Evolutionary conservation across 2,888 invertebrate species (phyloP).

Genomic region (Limnephilus auricula): DNA sequence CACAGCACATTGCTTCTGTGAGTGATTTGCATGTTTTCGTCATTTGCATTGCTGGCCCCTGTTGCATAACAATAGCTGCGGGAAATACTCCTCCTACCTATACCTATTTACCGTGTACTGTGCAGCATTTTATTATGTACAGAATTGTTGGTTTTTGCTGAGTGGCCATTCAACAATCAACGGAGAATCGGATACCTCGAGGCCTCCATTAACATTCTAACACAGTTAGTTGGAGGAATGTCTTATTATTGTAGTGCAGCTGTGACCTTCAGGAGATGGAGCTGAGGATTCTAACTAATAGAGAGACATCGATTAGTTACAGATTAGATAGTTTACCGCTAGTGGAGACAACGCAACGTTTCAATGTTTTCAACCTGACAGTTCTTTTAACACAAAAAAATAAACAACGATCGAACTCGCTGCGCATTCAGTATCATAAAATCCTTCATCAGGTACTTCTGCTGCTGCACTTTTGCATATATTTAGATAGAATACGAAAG

Average conservation of each 20-base stretch:
- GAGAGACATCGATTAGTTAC: background rate
- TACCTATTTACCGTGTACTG: background rate
- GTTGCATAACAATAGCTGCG: background rate
- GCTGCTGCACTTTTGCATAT: background rate
- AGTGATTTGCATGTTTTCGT: conserved; percentile 2
- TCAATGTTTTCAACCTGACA: background rate
- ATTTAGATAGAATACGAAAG: background rate
- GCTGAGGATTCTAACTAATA: background rate
- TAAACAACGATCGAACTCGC: background rate
- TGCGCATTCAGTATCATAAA: background rate
- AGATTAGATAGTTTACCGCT: background rate
- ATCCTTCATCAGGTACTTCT: background rate
- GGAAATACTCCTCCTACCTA: background rate
- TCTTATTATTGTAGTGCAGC: background rate
- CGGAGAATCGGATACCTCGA: background rate
- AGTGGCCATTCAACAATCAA: background rate
- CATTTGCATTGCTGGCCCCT: background rate
- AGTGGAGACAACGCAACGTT: background rate
- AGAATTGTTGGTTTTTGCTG: background rate
- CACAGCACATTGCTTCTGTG: background rate
- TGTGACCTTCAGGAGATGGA: background rate
- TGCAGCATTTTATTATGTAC: background rate
- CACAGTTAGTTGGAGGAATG: background rate
- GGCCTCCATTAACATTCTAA: background rate
- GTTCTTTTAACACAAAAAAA: background rate